Percentiles rank a stretch among this genome's conserved stretches.
phyloP scores from a whole-genome alignment of 2,797 vertebrate genomes.

The Micrastur ruficollis region DNA sequence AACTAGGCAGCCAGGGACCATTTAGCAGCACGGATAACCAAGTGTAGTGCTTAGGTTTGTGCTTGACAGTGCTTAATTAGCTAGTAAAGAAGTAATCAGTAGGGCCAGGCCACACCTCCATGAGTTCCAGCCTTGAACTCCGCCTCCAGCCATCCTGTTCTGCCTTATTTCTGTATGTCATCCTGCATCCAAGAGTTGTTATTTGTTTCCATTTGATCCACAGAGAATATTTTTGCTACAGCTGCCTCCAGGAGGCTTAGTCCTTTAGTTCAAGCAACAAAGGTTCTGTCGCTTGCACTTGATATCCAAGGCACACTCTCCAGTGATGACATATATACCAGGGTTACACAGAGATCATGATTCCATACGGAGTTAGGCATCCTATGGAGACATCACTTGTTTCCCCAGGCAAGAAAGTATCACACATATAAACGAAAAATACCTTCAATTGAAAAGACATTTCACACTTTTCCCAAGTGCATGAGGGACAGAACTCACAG shows the following conservation, averaged over 20 bases:
- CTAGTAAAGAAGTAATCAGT: neutral
- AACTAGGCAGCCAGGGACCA: neutral
- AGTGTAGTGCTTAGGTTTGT: neutral
- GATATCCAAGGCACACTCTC: neutral
- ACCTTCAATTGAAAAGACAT: slow-evolving; percentile 10
- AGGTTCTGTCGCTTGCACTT: neutral
- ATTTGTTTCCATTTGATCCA: neutral
- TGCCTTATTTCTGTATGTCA: neutral
- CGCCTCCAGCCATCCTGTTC: neutral
- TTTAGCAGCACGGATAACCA: neutral
- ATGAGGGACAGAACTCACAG: slow-evolving; percentile 14
- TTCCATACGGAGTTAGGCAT: slow-evolving; percentile 6
- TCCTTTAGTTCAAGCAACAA: neutral
- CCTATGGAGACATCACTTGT: slow-evolving; percentile 30
- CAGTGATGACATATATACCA: neutral
- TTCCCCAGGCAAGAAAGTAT: slow-evolving; percentile 24
- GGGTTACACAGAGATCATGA: neutral
- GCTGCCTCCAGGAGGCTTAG: neutral
- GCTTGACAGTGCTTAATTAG: neutral
- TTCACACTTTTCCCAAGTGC: slow-evolving; percentile 20
- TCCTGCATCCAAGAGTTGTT: neutral
- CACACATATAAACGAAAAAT: slow-evolving; percentile 20
- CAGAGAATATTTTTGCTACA: neutral
- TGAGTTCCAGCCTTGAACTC: neutral
- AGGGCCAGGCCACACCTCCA: neutral